phyloP scores from a whole-genome alignment of 2,113 vertebrate genomes.

The Oophaga pumilio region DNA sequence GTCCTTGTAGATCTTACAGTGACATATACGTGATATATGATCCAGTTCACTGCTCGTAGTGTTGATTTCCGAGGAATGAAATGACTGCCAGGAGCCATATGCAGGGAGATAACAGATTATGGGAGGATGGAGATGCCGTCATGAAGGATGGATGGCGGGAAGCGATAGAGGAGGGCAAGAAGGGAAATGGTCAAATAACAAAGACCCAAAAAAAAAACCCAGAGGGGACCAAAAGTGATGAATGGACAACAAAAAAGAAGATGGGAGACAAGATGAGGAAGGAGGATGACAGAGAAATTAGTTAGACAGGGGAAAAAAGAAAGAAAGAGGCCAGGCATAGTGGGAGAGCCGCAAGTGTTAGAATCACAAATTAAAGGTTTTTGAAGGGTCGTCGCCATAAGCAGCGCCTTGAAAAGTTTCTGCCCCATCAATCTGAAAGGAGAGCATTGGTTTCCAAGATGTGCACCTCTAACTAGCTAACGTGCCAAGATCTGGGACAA shows the following conservation, averaged over 20 bases:
- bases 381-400: slow-evolving; percentile 7
- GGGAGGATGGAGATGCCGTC: background rate
- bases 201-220: background rate
- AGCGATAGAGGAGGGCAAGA: background rate
- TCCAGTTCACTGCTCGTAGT: background rate
- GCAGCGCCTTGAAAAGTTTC: background rate
- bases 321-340: slow-evolving; percentile 3
- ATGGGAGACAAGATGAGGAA: background rate
- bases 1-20: background rate
- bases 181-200: slow-evolving; percentile 1
- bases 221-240: background rate
- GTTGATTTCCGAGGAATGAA: slow-evolving; percentile 47
- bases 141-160: background rate
- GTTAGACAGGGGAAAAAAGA: background rate
- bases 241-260: background rate
- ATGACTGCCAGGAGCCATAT: slow-evolving; percentile 44
- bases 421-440: background rate
- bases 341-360: slow-evolving; percentile 36
- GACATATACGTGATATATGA: background rate
- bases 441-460: background rate
- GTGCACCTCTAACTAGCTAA: background rate
- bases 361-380: background rate
- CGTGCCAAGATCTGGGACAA: background rate
- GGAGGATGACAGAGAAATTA: background rate
- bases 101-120: background rate